Base-by-base conservation (phyloP, 2,113 vertebrate genomes). In the Notarius quadriscutis region DNA sequence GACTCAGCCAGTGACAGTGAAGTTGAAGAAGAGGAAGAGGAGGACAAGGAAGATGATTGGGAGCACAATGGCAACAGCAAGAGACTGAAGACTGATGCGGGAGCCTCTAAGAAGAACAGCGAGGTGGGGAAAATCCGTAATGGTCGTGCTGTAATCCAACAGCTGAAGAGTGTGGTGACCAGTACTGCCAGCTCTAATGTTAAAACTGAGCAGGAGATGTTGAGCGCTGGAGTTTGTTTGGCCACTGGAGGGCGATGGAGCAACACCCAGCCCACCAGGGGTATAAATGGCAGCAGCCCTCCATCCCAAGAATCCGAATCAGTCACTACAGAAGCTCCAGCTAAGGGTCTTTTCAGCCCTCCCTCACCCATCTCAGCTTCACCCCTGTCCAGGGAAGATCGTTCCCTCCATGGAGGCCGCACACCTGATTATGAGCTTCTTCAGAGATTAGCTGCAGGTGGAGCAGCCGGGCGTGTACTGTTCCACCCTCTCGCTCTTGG, bases 401-500 rank as follows among this genome's bases (percentile, higher is more conserved):
- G 95, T 79, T 77, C 82, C 0, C 75, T 92, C 71, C 88, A 89
- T 0, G 86, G 86, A 22, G 88, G 89, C 0, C 90, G 92, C 0
- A 91, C 92, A 0, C 89, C 96, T 0, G 96, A 97, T 91, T 96
- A 96, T 50, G 96, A 96, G 91, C 93, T 96, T 9, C 95, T 96
- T 51, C 96, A 96, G 92, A 95, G 96, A 93, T 94, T 96, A 91
- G 95, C 95, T 63, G 93, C 93, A 0, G 95, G 95, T 7, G 92
- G 95, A 4, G 95, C 94, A 3, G 94, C 95, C 0, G 95, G 95
- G 10, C 94, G 95, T 84, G 93, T 96, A 87, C 95, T 96, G 82
- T 95, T 97, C 92, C 95, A 96, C 90, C 96, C 96, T 0, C 92
- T 96, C 4, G 94, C 95, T 83, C 95, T 95, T 25, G 93, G 94